Conservation (phyloP, 1,140 invertebrate genomes). For the Euwallacea similis region DNA sequence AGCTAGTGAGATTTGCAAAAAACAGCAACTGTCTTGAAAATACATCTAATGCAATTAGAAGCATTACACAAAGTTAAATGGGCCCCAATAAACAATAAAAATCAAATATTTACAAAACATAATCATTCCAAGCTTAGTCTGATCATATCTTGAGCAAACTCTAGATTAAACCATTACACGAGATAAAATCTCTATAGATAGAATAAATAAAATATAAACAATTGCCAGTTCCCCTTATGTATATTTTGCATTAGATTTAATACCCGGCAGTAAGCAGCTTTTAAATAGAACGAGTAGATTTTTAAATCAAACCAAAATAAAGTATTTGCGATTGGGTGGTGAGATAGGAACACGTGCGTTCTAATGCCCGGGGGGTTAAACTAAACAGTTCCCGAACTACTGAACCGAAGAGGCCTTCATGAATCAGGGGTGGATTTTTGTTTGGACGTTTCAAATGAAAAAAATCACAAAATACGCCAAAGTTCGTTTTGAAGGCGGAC, state of each 20-base stretch:
- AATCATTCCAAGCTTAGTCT: too few species aligned
- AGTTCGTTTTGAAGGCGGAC: too few species aligned
- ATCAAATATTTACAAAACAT: too few species aligned
- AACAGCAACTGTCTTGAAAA: too few species aligned
- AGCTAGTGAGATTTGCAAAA: too few species aligned
- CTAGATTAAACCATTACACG: too few species aligned
- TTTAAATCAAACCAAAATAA: slow-evolving; percentile 40
- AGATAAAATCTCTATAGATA: too few species aligned
- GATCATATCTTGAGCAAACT: too few species aligned
- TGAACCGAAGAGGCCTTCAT: slow-evolving; percentile 1
- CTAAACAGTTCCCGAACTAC: slow-evolving; percentile 1
- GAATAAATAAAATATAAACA: slow-evolving; percentile 11
- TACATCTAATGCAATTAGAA: too few species aligned
- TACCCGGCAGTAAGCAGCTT: slow-evolving; percentile 30
- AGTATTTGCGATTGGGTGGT: slow-evolving; percentile 39
- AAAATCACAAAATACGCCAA: neutral
- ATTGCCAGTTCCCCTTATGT: slow-evolving; percentile 1
- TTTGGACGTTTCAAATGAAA: neutral
- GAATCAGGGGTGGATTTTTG: neutral
- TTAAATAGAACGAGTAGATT: slow-evolving; percentile 10
- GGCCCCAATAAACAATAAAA: too few species aligned
- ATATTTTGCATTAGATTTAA: slow-evolving; percentile 26
- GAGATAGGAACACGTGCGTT: slow-evolving; percentile 40
- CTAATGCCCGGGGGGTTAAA: slow-evolving; percentile 35
- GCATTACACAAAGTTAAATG: too few species aligned